These are phyloP conservation scores for Hycleus cichorii DNA, from an alignment of 1,140 invertebrate genomes.

Conservation along the genomic window DNA sequence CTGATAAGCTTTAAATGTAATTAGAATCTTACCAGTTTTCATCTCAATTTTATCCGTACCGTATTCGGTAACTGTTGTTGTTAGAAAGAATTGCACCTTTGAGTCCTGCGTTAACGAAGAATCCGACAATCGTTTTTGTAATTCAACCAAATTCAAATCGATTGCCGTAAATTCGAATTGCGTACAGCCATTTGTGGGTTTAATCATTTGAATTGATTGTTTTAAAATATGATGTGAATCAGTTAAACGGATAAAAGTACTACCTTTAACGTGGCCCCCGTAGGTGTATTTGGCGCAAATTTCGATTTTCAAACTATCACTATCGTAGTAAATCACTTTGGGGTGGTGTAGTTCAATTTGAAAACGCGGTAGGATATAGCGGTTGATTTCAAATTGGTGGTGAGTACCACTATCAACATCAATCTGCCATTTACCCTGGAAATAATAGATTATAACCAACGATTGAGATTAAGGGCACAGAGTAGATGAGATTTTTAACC, in stretches of 20 bases:
- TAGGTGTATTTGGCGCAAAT: slow-evolving; percentile 63
- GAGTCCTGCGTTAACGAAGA: too few species aligned
- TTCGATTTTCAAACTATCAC: slow-evolving; percentile 46
- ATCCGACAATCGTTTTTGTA: not conserved
- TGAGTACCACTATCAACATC: slow-evolving; percentile 43
- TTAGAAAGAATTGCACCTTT: not conserved
- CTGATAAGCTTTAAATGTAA: slow-evolving; percentile 43
- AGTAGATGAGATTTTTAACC: too few species aligned
- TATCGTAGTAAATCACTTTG: slow-evolving; percentile 49
- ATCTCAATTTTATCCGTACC: slow-evolving; percentile 50
- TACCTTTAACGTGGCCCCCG: slow-evolving; percentile 55
- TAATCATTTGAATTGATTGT: not conserved
- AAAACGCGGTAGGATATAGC: slow-evolving; percentile 60
- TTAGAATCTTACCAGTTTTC: slow-evolving; percentile 39
- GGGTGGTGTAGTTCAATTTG: slow-evolving; percentile 56
- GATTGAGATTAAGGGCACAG: too few species aligned
- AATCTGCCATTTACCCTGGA: slow-evolving; percentile 51
- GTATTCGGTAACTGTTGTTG: slow-evolving; percentile 53
- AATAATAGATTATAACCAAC: slow-evolving; percentile 2
- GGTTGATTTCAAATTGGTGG: slow-evolving; percentile 50
- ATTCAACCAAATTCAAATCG: slow-evolving; percentile 35
- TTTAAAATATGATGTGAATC: slow-evolving; percentile 1
- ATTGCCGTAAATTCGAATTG: slow-evolving; percentile 42
- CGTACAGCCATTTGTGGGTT: slow-evolving; percentile 42
- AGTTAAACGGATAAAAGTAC: slow-evolving; percentile 42